These are phyloP conservation scores for Sternotherus odoratus DNA, from an alignment of 2,797 vertebrate genomes.

Conservation along the genomic window DNA sequence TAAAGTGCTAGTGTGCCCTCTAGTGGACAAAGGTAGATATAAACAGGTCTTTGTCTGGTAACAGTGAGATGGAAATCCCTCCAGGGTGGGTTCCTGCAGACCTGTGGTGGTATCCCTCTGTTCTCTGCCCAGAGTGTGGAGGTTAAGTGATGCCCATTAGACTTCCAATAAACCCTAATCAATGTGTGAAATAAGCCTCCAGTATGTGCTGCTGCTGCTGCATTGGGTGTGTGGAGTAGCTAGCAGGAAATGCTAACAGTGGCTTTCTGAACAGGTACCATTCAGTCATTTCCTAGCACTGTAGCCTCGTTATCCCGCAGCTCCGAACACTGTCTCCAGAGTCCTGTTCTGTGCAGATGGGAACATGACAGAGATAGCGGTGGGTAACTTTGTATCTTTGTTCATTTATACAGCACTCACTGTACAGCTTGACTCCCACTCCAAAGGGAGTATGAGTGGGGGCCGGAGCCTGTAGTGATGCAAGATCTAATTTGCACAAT, in stretches of 20 bases:
- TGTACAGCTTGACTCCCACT: background rate
- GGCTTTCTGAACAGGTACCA: background rate
- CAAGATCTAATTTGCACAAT: background rate
- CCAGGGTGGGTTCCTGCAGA: fast-evolving
- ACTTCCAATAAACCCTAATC: background rate
- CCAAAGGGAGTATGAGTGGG: background rate
- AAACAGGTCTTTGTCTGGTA: background rate
- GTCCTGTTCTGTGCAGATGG: background rate
- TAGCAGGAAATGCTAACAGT: fast-evolving
- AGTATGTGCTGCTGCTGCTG: background rate
- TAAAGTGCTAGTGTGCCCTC: background rate
- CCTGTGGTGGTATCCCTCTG: fast-evolving
- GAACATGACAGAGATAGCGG: background rate
- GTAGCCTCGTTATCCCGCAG: background rate
- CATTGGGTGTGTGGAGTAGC: background rate
- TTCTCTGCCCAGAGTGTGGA: background rate
- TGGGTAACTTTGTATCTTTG: background rate
- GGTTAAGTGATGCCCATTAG: background rate
- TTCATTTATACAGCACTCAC: background rate
- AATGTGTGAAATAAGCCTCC: background rate
- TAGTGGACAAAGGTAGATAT: background rate
- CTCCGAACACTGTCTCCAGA: background rate
- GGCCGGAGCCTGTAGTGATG: background rate
- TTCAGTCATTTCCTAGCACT: background rate
- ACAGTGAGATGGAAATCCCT: fast-evolving